Percentiles rank a stretch among this genome's conserved stretches.
Evolutionary conservation across 2,797 vertebrate species (phyloP).

Genomic region (Rhinella marina): DNA sequence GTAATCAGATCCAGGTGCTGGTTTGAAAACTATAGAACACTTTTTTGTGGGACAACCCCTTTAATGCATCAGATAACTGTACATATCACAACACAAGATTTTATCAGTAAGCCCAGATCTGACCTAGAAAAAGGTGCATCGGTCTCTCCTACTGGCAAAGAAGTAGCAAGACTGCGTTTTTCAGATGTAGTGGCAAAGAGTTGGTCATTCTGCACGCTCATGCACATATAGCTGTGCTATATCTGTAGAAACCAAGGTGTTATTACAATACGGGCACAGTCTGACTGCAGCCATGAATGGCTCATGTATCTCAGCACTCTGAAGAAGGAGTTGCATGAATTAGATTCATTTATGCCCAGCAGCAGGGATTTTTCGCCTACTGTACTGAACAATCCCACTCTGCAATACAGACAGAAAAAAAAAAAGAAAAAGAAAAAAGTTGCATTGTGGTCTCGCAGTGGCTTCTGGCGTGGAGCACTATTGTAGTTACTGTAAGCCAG

Average conservation of each 20-base stretch:
- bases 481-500: conserved; percentile 57
- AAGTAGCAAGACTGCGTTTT: too few relatives aligned
- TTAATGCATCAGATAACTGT: too few relatives aligned
- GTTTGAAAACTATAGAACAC: too few relatives aligned
- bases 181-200: too few relatives aligned
- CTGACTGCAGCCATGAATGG: background rate
- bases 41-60: too few relatives aligned
- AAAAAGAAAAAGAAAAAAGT: background rate
- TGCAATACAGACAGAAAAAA: background rate
- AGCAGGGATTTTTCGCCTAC: conserved; percentile 2
- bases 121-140: too few relatives aligned
- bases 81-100: too few relatives aligned
- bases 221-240: background rate
- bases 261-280: background rate
- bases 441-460: conserved; percentile 51
- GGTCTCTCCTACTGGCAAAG: too few relatives aligned
- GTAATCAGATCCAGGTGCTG: too few relatives aligned
- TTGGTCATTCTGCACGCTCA: too few relatives aligned
- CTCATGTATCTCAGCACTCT: background rate
- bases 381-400: conserved; percentile 23
- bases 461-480: conserved; percentile 29
- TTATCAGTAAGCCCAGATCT: too few relatives aligned
- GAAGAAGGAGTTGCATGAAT: conserved; percentile 14
- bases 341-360: background rate
- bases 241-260: background rate